phyloP scores from a whole-genome alignment of 2,797 vertebrate species.

The Sebastes vulpes region DNA sequence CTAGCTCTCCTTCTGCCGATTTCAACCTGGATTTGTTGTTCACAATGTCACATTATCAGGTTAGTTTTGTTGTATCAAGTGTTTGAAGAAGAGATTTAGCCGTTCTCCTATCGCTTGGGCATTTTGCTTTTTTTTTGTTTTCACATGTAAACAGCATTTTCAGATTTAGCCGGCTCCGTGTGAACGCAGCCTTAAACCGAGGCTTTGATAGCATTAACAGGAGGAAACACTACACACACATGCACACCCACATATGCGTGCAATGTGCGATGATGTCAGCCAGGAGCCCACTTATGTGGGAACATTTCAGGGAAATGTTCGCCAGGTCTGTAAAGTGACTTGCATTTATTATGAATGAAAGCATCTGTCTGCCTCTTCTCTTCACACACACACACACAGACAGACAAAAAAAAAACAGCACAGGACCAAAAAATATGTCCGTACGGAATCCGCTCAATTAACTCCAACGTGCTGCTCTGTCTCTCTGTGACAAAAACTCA shows the following conservation, averaged over 20 bases:
- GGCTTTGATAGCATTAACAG: conserved; percentile 53
- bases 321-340: conserved; percentile 61
- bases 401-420: not conserved
- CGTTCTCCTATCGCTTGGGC: not conserved
- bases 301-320: conserved; percentile 48
- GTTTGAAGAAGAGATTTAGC: not conserved
- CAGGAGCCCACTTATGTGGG: conserved; percentile 34
- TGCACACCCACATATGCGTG: not conserved
- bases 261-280: conserved; percentile 46
- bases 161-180: not conserved
- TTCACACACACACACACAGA: not conserved
- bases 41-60: too few species aligned
- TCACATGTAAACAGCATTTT: not conserved
- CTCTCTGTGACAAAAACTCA: conserved; percentile 20
- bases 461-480: conserved; percentile 11
- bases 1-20: too few species aligned
- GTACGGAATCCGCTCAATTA: conserved; percentile 21
- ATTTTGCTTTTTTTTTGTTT: not conserved
- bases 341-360: conserved; percentile 67
- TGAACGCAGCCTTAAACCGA: not conserved
- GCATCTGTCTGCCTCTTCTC: conserved; percentile 50
- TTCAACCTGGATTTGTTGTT: too few species aligned
- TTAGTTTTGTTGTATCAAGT: too few species aligned
- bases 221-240: conserved; percentile 25
- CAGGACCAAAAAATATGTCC: conserved; percentile 5